Evolutionary conservation across 2,888 invertebrate species (phyloP).

Genomic region (Imbricaverruca yamaguchii): DNA sequence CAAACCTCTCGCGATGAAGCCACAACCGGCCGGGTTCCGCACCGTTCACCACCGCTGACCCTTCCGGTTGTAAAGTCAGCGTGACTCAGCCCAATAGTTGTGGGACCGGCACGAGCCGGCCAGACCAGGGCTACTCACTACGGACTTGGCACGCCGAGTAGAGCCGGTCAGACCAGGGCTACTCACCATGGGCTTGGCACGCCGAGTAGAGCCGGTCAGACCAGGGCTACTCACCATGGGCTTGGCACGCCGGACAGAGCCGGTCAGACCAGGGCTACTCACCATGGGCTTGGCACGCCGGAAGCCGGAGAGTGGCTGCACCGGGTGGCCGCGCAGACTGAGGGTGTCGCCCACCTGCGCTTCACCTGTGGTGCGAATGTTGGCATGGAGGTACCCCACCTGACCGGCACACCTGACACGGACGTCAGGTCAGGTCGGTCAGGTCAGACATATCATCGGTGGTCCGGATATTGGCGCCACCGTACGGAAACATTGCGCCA

Average conservation of each 20-base stretch:
- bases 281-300: slow-evolving; percentile 64
- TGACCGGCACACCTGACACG: slow-evolving; percentile 65
- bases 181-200: slow-evolving; percentile 61
- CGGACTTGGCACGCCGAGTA: too few relatives aligned
- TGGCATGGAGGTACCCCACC: slow-evolving; percentile 79
- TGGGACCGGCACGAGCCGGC: too few relatives aligned
- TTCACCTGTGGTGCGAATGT: slow-evolving; percentile 65
- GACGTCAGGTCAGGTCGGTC: slow-evolving; percentile 40
- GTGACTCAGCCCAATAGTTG: too few relatives aligned
- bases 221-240: slow-evolving; percentile 53
- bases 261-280: slow-evolving; percentile 32
- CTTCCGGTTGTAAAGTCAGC: too few relatives aligned
- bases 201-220: slow-evolving; percentile 39
- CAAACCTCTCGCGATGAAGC: too few relatives aligned
- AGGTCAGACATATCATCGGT: not conserved
- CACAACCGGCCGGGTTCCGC: too few relatives aligned
- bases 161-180: slow-evolving; percentile 33
- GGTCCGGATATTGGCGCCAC: too few relatives aligned
- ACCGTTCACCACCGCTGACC: too few relatives aligned
- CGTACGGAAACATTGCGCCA: too few relatives aligned
- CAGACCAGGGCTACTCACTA: too few relatives aligned
- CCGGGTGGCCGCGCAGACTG: slow-evolving; percentile 46
- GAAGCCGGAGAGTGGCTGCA: slow-evolving; percentile 58
- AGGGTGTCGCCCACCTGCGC: slow-evolving; percentile 69
- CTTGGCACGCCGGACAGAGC: slow-evolving; percentile 53